Percentiles rank a stretch among this genome's conserved stretches.
These are phyloP conservation scores for Darevskia mixta DNA, from an alignment of 2,797 vertebrate genomes.

Conservation along the genomic window DNA sequence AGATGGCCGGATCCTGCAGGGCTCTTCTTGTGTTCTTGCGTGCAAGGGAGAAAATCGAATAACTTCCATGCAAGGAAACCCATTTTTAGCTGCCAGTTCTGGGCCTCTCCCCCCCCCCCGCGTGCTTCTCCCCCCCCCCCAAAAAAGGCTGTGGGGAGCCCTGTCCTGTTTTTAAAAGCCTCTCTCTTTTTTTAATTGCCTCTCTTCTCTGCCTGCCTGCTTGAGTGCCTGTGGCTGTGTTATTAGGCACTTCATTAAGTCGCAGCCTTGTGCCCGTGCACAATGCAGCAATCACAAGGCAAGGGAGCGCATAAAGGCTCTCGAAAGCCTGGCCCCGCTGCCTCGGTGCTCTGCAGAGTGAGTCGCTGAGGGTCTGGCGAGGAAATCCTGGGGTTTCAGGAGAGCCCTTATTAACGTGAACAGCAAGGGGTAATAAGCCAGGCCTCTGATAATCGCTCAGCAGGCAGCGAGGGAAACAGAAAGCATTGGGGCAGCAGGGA, in stretches of 20 bases:
- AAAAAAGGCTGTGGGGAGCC: slow-evolving; percentile 22
- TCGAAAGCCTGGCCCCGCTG: slow-evolving; percentile 20
- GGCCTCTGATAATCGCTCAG: slow-evolving; percentile 10
- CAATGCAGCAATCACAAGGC: slow-evolving; percentile 3
- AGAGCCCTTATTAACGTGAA: background rate
- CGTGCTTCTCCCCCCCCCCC: background rate
- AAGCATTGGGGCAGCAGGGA: background rate
- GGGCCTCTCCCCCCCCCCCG: background rate
- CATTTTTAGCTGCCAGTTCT: slow-evolving; percentile 52
- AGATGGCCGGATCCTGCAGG: too few species aligned
- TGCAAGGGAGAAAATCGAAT: slow-evolving; percentile 6
- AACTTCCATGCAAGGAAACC: slow-evolving; percentile 40
- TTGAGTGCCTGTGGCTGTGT: slow-evolving; percentile 34
- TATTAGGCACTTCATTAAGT: slow-evolving; percentile 37
- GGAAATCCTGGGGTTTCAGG: background rate
- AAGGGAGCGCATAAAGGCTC: background rate
- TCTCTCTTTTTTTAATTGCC: slow-evolving; percentile 36
- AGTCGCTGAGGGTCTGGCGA: slow-evolving; percentile 25
- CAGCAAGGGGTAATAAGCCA: slow-evolving; percentile 11
- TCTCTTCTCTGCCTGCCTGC: slow-evolving; percentile 21
- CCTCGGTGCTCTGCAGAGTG: background rate
- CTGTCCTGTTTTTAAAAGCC: slow-evolving; percentile 15
- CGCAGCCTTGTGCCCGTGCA: background rate
- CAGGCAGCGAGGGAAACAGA: background rate
- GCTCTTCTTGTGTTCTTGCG: too few species aligned